Conservation (phyloP, 2,113 vertebrate genomes). For the Nestor notabilis region DNA sequence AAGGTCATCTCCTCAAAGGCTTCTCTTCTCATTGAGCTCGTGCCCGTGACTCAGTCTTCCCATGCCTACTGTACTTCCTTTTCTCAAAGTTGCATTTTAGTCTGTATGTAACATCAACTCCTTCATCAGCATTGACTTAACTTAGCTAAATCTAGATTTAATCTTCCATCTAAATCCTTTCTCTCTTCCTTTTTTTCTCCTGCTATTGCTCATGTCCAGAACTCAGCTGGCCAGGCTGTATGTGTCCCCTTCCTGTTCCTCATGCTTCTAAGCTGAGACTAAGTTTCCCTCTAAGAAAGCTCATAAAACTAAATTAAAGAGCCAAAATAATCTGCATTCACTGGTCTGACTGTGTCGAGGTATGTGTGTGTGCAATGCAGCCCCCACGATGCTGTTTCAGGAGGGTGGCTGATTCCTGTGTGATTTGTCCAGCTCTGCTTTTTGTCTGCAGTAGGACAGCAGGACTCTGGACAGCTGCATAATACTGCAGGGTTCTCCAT, state of each 20-base stretch:
- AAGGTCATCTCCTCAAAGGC: background rate
- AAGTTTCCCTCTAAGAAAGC: background rate
- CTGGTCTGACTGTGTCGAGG: background rate
- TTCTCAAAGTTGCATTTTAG: background rate
- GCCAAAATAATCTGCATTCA: background rate
- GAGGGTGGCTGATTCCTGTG: background rate
- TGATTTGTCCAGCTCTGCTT: background rate
- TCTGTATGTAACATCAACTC: background rate
- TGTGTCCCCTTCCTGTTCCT: background rate
- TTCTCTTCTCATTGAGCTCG: background rate
- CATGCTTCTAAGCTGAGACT: background rate
- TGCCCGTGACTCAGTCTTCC: background rate
- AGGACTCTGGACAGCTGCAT: background rate
- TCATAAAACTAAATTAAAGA: background rate
- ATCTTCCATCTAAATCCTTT: background rate
- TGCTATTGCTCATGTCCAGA: background rate
- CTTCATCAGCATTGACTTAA: background rate
- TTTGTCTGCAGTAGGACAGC: background rate
- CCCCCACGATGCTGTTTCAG: background rate
- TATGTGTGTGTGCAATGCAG: background rate
- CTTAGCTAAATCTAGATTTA: background rate
- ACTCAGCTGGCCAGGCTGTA: background rate
- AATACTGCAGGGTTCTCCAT: background rate
- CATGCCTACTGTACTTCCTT: background rate
- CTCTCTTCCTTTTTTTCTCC: background rate